Percentiles rank a stretch among this genome's conserved stretches.
These are phyloP conservation scores for Nyctibius grandis DNA, from an alignment of 2,797 vertebrate genomes.

Conservation along the genomic window DNA sequence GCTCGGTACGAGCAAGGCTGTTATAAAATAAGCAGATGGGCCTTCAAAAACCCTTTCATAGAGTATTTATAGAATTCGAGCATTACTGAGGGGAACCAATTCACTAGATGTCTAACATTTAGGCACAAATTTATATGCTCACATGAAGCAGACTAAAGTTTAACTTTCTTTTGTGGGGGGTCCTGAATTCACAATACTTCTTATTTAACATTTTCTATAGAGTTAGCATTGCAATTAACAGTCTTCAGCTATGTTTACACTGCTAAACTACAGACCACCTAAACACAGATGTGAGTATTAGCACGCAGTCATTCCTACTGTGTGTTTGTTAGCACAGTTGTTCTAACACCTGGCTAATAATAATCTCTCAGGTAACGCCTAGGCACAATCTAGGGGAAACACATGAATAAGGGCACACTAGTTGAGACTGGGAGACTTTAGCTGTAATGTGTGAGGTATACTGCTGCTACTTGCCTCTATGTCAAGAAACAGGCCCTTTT, in stretches of 20 bases:
- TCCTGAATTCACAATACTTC: neutral
- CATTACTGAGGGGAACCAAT: neutral
- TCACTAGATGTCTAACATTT: neutral
- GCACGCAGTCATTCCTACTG: neutral
- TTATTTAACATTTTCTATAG: neutral
- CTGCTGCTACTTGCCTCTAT: neutral
- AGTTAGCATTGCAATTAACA: neutral
- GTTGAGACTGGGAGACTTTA: neutral
- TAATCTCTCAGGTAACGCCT: neutral
- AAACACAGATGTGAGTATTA: neutral
- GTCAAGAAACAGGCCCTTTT: neutral
- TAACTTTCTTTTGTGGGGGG: neutral
- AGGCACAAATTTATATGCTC: neutral
- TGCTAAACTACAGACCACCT: neutral
- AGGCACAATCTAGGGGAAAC: neutral
- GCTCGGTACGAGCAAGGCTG: fast-evolving
- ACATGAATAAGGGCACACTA: neutral
- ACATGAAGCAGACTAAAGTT: neutral
- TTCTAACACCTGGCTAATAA: neutral
- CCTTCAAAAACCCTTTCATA: neutral
- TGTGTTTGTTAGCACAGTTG: neutral
- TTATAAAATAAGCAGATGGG: neutral
- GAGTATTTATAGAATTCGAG: neutral
- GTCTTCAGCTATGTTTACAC: neutral
- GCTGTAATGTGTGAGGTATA: neutral